phyloP scores from a whole-genome alignment of 2,113 vertebrate genomes.

The Cynopterus brachyotis region DNA sequence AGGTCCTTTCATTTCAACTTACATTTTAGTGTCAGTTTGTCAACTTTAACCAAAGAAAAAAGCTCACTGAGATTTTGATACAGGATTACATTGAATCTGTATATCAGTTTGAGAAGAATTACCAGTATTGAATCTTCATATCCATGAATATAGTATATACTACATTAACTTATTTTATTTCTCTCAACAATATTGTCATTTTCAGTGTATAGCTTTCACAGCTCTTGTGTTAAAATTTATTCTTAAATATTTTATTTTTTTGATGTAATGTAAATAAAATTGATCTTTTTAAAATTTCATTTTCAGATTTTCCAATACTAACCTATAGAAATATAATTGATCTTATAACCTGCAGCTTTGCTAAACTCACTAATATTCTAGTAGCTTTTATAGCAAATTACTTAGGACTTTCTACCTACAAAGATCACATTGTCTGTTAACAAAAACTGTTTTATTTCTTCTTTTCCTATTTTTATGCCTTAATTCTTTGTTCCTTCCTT shows the following conservation, averaged over 20 bases:
- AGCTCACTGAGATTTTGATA: not conserved
- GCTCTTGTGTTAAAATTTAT: not conserved
- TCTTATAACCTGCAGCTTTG: not conserved
- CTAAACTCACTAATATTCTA: not conserved
- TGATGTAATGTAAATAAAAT: not conserved
- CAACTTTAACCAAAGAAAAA: not conserved
- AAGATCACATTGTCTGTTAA: not conserved
- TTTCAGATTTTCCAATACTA: not conserved
- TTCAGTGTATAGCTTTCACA: not conserved
- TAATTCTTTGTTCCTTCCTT: constrained; percentile 3
- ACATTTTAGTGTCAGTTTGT: not conserved
- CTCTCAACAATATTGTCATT: not conserved
- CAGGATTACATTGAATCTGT: not conserved
- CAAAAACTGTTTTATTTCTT: not conserved
- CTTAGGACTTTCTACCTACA: constrained; percentile 4
- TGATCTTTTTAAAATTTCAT: constrained; percentile 2
- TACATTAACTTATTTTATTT: not conserved
- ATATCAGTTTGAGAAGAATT: not conserved
- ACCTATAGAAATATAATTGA: not conserved
- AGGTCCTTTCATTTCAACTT: not conserved
- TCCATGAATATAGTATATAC: not conserved
- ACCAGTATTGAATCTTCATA: not conserved
- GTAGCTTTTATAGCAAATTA: not conserved
- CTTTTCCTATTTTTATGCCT: not conserved
- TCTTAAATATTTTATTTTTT: constrained; percentile 13